Evolutionary conservation across 2,888 invertebrate species (phyloP), one percentile per base, ranked within the genome.

Genomic region (Heliconius cydno): DNA sequence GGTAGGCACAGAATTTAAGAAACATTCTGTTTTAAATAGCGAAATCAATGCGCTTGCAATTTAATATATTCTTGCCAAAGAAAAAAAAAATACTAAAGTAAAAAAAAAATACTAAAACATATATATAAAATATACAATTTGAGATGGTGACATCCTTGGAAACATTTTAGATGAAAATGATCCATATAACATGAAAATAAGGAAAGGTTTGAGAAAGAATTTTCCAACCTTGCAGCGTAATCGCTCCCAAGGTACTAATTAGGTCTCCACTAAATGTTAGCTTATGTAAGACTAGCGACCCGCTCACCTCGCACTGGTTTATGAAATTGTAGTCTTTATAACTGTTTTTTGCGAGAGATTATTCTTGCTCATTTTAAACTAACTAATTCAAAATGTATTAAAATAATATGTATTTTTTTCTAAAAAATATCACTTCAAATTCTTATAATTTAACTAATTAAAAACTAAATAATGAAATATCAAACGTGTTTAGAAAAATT

Each of bases 161-260:
- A 76, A 76, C 12, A 70, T 71, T 71, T 46, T 65, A 46, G 77
- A 13, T n/a, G 77, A 71, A 71, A 71, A 46, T 46, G 5, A 5
- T 30, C 46, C n/a, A 46, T 52, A 22, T 60, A 34, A 34, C 4
- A 77, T 72, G 60, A 66, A 67, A 60, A 74, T 78, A 41, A 60
- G 78, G 28, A 74, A 67, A 73, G 30, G 19, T 78, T 67, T 78
- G 57, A 73, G 74, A 66, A 73, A 78, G 38, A 60, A 67, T 74
- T 75, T 78, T 78, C 22, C 72, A 60, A 38, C 22, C 71, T 77
- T 25, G 19, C 71, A 65, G 38, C 41, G 41, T 66, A 78, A 52
- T 74, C 38, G 66, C 57, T 65, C 72, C 72, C 72, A 72, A 71
- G 25, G 19, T 78, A 78, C 57, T 78, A 74, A 78, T 78, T 74